Evolutionary conservation across 1,140 invertebrate species (phyloP), one percentile per base, ranked within the genome.

Genomic region (Brachionus sp.): DNA sequence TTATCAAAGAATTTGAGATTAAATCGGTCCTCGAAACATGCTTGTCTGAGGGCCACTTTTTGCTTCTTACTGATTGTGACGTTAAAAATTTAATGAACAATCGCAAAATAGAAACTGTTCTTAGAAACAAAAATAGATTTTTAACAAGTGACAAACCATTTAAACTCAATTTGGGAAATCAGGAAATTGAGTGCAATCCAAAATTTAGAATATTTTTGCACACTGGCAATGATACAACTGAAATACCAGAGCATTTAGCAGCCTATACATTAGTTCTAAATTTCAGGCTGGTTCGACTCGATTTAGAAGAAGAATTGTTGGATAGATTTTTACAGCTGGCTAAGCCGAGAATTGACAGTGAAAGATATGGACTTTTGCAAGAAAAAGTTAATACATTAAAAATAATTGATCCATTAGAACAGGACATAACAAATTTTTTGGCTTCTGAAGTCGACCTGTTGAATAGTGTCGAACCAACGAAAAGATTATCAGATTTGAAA

Each of bases 151-250:
- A 66, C 35, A 64, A 50, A 46, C 64, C 75, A 42, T 78, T 75
- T 53, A 83, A 84, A 62, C 57, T 46, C 46, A 39, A 82, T 88
- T 86, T 88, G 19, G 87, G 87, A 37, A 87, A 88, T 77, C 88
- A 89, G 84, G 88, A 89, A 57, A 87, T 89, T 23, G 88, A 89
- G 83, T 89, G 88, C 85, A 86, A 88, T 82, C 87, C 88, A 12
- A 84, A 85, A 33, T 89, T 89, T 85, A 84, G 80, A 68, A 82
- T 89, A 75, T 89, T 86, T 84, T 85, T 89, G 0, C 88, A 89
- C 84, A 88, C 88, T 6, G 87, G 87, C 16, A 84, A 85, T 33
- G 87, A 88, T 77, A 86, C 88, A 2, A 86, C 88, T 73, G 77
- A 84, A 33, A 85, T 89, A n/a, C 88, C 87, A 37, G 85, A 85